Evolutionary conservation across 2,888 invertebrate genomes (phyloP).

Genomic region (Hylaea fasciaria): DNA sequence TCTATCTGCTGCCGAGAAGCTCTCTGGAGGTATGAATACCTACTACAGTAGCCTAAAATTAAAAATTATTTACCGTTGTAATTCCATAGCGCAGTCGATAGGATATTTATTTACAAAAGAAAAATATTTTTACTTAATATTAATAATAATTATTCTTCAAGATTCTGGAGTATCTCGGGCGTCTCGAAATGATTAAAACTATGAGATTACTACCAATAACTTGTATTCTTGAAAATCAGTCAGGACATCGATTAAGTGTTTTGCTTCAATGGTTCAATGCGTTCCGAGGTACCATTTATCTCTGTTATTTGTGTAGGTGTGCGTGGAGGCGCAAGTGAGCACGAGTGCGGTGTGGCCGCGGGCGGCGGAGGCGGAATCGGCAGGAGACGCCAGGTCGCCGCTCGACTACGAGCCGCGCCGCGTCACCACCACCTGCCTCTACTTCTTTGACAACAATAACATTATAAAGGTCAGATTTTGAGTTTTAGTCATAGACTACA

Average conservation of each 20-base stretch:
- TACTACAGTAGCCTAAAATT: neutral
- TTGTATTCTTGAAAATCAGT: too few relatives aligned
- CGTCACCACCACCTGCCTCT: conserved; percentile 43
- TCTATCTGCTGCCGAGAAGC: conserved; percentile 12
- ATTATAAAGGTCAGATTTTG: conserved; percentile 37
- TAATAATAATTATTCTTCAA: too few relatives aligned
- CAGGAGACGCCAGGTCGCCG: neutral
- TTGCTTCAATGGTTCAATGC: too few relatives aligned
- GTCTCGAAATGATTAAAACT: too few relatives aligned
- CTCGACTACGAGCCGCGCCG: conserved; percentile 1
- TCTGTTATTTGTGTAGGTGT: conserved; percentile 45
- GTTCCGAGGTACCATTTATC: too few relatives aligned
- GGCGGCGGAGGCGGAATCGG: neutral
- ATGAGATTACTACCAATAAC: too few relatives aligned
- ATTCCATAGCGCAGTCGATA: too few relatives aligned
- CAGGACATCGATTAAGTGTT: too few relatives aligned
- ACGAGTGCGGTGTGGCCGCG: conserved; percentile 2
- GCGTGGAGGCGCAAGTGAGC: conserved; percentile 47
- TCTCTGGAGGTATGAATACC: conserved; percentile 33
- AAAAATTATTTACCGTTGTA: neutral
- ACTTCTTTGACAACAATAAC: conserved; percentile 53
- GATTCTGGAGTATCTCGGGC: too few relatives aligned
- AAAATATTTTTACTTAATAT: too few relatives aligned
- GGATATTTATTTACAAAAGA: too few relatives aligned
- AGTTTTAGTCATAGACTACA: neutral